phyloP scores from a whole-genome alignment of 1,140 invertebrate genomes.

The Cherax destructor region DNA sequence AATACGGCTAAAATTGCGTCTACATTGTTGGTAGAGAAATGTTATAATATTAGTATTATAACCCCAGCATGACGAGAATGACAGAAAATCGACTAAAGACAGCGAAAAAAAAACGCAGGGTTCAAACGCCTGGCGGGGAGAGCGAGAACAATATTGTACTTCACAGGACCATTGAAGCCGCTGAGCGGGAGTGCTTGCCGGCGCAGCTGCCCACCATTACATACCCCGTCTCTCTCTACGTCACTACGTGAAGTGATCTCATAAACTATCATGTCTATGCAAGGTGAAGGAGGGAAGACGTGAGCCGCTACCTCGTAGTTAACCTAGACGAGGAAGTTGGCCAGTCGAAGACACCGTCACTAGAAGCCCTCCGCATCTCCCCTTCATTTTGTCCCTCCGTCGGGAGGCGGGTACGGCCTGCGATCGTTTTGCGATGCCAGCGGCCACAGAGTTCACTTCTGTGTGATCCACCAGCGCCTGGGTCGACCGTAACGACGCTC shows the following conservation, averaged over 20 bases:
- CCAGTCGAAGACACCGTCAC: background rate
- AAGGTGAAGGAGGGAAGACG: background rate
- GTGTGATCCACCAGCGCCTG: background rate
- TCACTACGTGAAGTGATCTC: background rate
- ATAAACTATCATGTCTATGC: too few species aligned
- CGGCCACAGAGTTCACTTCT: constrained; percentile 18
- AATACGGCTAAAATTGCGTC: background rate
- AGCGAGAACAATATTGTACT: constrained; percentile 63
- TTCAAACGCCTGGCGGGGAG: constrained; percentile 17
- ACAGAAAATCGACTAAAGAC: constrained; percentile 50
- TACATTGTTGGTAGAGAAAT: background rate
- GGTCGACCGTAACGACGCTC: constrained; percentile 50
- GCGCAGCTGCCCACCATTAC: constrained; percentile 1
- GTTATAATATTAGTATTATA: background rate
- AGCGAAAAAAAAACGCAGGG: constrained; percentile 33
- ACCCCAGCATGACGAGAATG: constrained; percentile 1
- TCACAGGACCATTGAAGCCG: constrained; percentile 57
- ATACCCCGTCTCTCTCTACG: background rate
- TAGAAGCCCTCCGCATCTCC: constrained; percentile 6
- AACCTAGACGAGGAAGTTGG: background rate
- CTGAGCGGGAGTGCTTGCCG: constrained; percentile 29
- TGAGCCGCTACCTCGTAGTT: too few species aligned
- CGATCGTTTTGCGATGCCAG: constrained; percentile 61
- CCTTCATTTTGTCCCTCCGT: constrained; percentile 59
- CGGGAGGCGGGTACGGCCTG: constrained; percentile 56